Evolutionary conservation across 1,140 invertebrate genomes (phyloP), one percentile per base, ranked within the genome.

Genomic region (Bombus consobrinus): DNA sequence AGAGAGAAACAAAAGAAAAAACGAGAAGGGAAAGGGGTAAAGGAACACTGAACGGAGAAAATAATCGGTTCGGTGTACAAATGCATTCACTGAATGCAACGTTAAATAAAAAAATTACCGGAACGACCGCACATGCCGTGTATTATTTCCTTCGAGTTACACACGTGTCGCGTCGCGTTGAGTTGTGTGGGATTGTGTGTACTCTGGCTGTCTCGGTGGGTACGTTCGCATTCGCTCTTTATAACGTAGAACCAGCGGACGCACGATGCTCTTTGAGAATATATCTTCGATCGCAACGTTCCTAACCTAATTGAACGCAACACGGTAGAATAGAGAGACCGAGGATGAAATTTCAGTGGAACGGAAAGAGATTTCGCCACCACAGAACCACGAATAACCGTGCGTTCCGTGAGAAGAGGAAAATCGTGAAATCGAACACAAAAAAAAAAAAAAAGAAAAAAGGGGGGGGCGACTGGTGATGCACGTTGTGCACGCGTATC

Each of bases 61-160:
- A 81, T 78, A 53, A 84, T 84, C 41, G 73, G 28, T 53, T 53
- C 39, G 18, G 64, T 43, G 59, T 78, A 43, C 15, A 39, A n/a
- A 68, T 41, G 81, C 64, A 68, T 34, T 69, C 47, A 18, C 25
- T 28, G 82, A 78, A 83, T 59, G 82, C 74, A 43, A 78, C 32
- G 82, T 69, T 57, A 78, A 77, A 69, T 78, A 69, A 83, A 53
- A 69, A 34, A 39, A 57, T 77, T 32, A 78, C 34, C 82, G 47
- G 37, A 83, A 77, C 64, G 74, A 83, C 41, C 74, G 81, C 64
- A 83, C 81, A 77, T 77, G 74, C 81, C 81, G 81, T 53, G 59
- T 83, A 73, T 75, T n/a, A 47, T 68, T 83, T 77, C 47, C 43
- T 77, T 18, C 39, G 37, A n/a, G 64, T 6, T 37, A n/a, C 78